These are phyloP conservation scores for Mesocentrotus franciscanus DNA, from an alignment of 53 echinoderm and acorn worm species.

Conservation along the genomic window DNA sequence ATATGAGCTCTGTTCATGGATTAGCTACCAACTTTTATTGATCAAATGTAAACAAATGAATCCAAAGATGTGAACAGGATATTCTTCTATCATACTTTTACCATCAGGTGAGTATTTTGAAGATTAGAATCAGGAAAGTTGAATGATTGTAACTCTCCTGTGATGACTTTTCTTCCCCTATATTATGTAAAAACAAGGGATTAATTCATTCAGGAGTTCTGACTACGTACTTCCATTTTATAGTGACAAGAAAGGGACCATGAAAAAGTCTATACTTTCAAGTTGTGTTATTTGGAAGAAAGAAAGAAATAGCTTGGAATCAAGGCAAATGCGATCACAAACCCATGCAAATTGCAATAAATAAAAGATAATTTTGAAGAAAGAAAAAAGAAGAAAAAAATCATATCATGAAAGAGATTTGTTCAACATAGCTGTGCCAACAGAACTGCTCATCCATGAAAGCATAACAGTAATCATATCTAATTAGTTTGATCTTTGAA, in stretches of 20 bases:
- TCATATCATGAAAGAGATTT: background rate
- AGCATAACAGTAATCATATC: background rate
- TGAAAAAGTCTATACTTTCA: background rate
- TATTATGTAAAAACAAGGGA: too few species aligned
- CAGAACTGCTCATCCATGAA: background rate
- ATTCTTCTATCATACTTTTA: background rate
- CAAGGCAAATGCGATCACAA: background rate
- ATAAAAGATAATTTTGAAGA: background rate
- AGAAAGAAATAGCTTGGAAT: background rate
- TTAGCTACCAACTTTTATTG: background rate
- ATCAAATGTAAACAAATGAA: background rate
- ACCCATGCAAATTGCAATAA: background rate
- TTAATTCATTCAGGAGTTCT: too few species aligned
- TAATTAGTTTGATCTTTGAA: too few species aligned
- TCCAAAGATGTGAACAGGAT: background rate
- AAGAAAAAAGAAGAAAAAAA: too few species aligned
- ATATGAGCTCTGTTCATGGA: background rate
- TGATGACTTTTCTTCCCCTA: too few species aligned
- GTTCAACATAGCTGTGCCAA: background rate
- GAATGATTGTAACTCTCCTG: too few species aligned
- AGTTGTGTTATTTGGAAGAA: background rate
- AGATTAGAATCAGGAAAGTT: too few species aligned
- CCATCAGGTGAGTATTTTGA: background rate
- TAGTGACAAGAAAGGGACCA: background rate
- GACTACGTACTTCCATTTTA: too few species aligned